Evolutionary conservation across 2,888 invertebrate genomes (phyloP).

Genomic region (Trissonchulus sp.): DNA sequence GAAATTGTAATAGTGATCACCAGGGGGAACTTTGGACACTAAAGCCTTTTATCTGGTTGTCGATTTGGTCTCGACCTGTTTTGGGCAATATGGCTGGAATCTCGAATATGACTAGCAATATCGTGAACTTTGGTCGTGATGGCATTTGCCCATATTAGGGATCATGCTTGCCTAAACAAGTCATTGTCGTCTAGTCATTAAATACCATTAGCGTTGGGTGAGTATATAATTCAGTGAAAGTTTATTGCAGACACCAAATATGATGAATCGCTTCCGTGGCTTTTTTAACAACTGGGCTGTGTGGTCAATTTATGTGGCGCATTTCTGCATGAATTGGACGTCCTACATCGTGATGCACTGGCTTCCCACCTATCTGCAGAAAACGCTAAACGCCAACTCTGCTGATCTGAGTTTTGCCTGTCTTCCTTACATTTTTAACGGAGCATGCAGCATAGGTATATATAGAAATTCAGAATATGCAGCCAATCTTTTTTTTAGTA

Average conservation of each 20-base stretch:
- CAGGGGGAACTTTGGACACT: too few species aligned
- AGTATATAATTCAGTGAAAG: too few species aligned
- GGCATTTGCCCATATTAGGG: too few species aligned
- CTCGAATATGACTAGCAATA: too few species aligned
- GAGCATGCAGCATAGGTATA: constrained; percentile 64
- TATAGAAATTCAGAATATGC: constrained; percentile 51
- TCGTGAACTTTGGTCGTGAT: too few species aligned
- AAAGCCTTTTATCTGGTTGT: too few species aligned
- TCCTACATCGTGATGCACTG: constrained; percentile 74
- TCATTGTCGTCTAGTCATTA: not conserved
- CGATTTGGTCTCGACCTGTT: too few species aligned
- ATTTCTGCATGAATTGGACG: constrained; percentile 73
- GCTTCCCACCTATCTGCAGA: constrained; percentile 67
- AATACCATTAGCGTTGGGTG: too few species aligned
- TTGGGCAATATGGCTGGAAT: too few species aligned
- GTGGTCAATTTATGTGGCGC: constrained; percentile 69
- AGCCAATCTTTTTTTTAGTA: too few species aligned
- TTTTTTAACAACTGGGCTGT: constrained; percentile 65
- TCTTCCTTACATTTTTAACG: constrained; percentile 68
- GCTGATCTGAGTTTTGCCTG: constrained; percentile 68
- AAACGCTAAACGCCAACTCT: constrained; percentile 63
- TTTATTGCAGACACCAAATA: constrained; percentile 18
- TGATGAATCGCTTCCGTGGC: constrained; percentile 60
- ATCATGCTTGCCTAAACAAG: too few species aligned
- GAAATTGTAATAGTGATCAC: too few species aligned